Evolutionary conservation across 2,113 vertebrate species (phyloP).

Genomic region (Numida meleagris): DNA sequence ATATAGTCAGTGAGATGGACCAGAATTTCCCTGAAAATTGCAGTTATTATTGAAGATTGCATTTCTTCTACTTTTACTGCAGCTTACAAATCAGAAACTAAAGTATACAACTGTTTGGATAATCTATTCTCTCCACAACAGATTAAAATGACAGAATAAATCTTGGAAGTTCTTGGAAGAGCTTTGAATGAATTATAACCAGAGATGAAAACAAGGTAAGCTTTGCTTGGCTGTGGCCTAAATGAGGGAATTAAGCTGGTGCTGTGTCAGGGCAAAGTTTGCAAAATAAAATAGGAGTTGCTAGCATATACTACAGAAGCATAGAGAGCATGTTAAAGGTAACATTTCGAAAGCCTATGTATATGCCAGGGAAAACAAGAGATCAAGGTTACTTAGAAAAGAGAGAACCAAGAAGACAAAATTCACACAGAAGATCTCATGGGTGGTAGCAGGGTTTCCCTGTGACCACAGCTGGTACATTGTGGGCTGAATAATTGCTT

Average conservation of each 20-base stretch:
- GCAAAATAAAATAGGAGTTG: conserved; percentile 30
- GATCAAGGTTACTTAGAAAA: background rate
- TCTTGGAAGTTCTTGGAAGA: conserved; percentile 21
- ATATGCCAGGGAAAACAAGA: background rate
- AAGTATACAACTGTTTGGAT: conserved; percentile 13
- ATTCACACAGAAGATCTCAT: background rate
- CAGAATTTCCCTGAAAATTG: conserved; percentile 67
- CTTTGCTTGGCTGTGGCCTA: conserved; percentile 48
- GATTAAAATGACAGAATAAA: conserved; percentile 63
- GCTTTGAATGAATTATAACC: conserved; percentile 41
- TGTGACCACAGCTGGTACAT: background rate
- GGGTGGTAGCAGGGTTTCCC: background rate
- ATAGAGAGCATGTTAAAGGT: conserved; percentile 33
- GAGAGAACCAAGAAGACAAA: background rate
- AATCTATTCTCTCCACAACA: conserved; percentile 31
- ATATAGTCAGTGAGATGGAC: background rate
- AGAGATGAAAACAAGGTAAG: conserved; percentile 41
- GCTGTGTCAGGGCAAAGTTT: background rate
- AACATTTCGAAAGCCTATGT: background rate
- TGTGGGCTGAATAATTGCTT: background rate
- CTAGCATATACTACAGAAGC: background rate
- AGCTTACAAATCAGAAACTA: conserved; percentile 49
- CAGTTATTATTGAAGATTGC: conserved; percentile 33
- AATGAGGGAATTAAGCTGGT: conserved; percentile 5
- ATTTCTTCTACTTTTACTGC: conserved; percentile 25